Evolutionary conservation across 2,888 invertebrate genomes (phyloP).

Genomic region (Erpobdella octoculata): DNA sequence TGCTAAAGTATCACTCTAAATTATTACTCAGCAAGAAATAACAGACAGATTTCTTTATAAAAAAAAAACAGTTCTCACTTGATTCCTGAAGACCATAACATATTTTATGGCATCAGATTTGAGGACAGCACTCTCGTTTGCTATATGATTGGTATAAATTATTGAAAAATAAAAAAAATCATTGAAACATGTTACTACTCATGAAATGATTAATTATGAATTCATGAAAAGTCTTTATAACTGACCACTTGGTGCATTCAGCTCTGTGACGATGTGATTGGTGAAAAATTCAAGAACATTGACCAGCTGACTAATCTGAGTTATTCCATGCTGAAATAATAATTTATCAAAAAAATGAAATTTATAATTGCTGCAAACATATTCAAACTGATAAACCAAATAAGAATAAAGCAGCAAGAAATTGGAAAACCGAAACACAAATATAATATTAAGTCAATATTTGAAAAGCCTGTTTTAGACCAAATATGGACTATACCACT

Average conservation of each 20-base stretch:
- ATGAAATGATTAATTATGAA: not conserved
- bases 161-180: not conserved
- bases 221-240: not conserved
- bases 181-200: too few species aligned
- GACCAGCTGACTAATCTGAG: constrained; percentile 79
- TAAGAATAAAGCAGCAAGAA: too few species aligned
- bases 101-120: constrained; percentile 95
- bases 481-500: too few species aligned
- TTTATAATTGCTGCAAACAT: too few species aligned
- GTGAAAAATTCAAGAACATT: constrained; percentile 79
- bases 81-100: constrained; percentile 85
- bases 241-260: constrained; percentile 62
- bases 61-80: constrained; percentile 52
- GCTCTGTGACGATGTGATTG: constrained; percentile 77
- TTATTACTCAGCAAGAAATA: not conserved
- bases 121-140: constrained; percentile 77
- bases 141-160: constrained; percentile 55
- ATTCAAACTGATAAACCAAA: too few species aligned
- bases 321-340: constrained; percentile 66
- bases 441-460: too few species aligned
- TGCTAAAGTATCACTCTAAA: not conserved
- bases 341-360: not conserved
- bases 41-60: constrained; percentile 15
- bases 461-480: too few species aligned
- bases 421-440: too few species aligned